Evolutionary conservation across 2,113 vertebrate species (phyloP), one percentile per base, ranked within the genome.

Genomic region (Rutilus rutilus): DNA sequence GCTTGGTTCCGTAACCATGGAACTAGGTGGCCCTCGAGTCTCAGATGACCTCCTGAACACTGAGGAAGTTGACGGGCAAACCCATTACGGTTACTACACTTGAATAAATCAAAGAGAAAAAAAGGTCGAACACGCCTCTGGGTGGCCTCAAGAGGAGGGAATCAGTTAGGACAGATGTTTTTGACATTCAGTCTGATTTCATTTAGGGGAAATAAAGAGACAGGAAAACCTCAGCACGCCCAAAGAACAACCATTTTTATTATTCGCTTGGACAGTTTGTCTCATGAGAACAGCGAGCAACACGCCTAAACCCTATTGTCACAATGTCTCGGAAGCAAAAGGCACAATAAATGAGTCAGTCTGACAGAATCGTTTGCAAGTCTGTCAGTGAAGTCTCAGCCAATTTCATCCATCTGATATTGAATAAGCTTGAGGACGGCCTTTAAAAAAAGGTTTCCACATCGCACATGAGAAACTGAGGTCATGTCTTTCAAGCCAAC

Each of bases 381-480:
- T 21, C n/a, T 47, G 15, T 80, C 78, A 80, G 78, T 80, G 17
- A 47, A 47, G 86, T 85, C 89, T 64, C 14, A 27, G 33, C 83
- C 88, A 84, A 84, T 59, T 17, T 23, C 33, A 67, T 45, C 23
- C 27, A 30, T 57, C 25, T 12, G 6, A 86, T 57, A 86, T 65
- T 88, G 71, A 89, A 90, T 57, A 45, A 79, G 30, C 78, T 88
- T 90, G 83, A 62, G 87, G 87, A 90, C 62, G 73, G 30, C 86
- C 71, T 85, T 86, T 90, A 86, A 88, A 87, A 57, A 90, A 90
- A 90, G 85, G 87, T 90, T 79, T 86, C 21, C 62, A 59, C 67
- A 62, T 85, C 85, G 85, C 84, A 90, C 87, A 92, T 88, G 88
- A 91, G 89, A 93, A 93, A 92, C 85, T 89, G 92, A 92, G 86